A percentile compares a stretch with the other conserved stretches of the same genome.
phyloP scores from a whole-genome alignment of 2,113 vertebrate species.

The Sisor rabdophorus region DNA sequence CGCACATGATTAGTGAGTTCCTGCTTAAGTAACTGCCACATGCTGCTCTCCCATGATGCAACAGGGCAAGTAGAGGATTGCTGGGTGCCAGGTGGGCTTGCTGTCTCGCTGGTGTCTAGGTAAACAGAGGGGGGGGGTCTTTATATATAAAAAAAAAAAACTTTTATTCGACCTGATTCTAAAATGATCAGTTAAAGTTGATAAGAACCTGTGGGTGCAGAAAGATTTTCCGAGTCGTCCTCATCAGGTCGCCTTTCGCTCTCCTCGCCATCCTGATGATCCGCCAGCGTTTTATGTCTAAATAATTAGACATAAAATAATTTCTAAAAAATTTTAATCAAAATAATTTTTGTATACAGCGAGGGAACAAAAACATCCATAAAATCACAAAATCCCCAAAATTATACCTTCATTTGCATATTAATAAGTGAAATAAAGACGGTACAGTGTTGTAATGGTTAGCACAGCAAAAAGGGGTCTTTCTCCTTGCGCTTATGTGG shows the following conservation, averaged over 20 bases:
- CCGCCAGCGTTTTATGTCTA: conserved; percentile 35
- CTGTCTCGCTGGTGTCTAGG: not conserved
- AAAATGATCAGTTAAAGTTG: not conserved
- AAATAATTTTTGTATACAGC: too few relatives aligned
- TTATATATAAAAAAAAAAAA: not conserved
- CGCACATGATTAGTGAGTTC: conserved; percentile 68
- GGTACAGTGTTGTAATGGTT: too few relatives aligned
- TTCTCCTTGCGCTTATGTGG: too few relatives aligned
- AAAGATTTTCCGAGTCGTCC: conserved; percentile 17
- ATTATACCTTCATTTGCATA: too few relatives aligned
- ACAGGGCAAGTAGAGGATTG: conserved; percentile 9
- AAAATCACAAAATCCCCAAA: too few relatives aligned
- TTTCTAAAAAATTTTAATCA: too few relatives aligned
- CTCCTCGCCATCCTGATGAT: conserved; percentile 28
- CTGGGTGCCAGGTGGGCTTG: not conserved
- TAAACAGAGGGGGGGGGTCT: too few relatives aligned
- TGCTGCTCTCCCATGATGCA: conserved; percentile 75
- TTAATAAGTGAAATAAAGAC: too few relatives aligned
- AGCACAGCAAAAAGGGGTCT: too few relatives aligned
- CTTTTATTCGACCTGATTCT: not conserved
- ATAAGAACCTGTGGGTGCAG: not conserved
- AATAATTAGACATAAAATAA: not conserved
- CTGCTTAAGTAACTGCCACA: conserved; percentile 69
- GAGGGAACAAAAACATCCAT: too few relatives aligned
- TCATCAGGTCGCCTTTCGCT: conserved; percentile 12